Conservation (phyloP, 2,888 invertebrate genomes). For the Netelia inedita region DNA sequence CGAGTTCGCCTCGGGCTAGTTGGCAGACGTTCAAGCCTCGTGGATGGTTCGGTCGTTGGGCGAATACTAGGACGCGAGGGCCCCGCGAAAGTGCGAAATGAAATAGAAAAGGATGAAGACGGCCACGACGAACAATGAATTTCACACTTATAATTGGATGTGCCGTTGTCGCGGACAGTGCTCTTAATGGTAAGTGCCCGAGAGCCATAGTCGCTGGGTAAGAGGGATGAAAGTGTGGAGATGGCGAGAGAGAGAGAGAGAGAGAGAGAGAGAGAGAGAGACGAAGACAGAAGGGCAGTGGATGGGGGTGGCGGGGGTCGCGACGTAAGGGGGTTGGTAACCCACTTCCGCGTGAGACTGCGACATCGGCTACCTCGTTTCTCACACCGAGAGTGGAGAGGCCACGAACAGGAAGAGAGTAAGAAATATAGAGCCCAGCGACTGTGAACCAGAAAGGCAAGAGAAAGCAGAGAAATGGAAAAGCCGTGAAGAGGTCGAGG, state of each 20-base stretch:
- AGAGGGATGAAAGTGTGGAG: neutral
- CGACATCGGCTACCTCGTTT: constrained; percentile 65
- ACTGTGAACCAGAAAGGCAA: constrained; percentile 35
- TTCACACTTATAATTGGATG: constrained; percentile 83
- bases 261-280: constrained; percentile 24
- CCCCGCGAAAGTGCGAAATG: constrained; percentile 38
- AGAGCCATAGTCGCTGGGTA: constrained; percentile 46
- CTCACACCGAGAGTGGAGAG: constrained; percentile 55
- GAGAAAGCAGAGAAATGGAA: constrained; percentile 33
- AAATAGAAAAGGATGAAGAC: constrained; percentile 55
- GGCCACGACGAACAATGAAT: constrained; percentile 79
- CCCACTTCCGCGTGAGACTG: constrained; percentile 68
- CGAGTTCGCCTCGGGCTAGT: constrained; percentile 55
- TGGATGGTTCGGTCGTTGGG: constrained; percentile 34
- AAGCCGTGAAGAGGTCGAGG: constrained; percentile 54
- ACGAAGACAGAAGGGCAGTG: constrained; percentile 10
- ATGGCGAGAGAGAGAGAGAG: constrained; percentile 19
- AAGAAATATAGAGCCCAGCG: constrained; percentile 45
- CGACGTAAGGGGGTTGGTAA: constrained; percentile 48
- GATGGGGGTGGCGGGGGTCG: constrained; percentile 29
- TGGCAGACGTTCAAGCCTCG: constrained; percentile 69
- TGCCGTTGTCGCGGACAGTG: constrained; percentile 80
- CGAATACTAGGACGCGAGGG: constrained; percentile 44
- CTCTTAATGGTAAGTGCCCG: constrained; percentile 80
- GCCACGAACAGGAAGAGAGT: constrained; percentile 27